phyloP scores from a whole-genome alignment of 2,888 invertebrate species.

The Tipula lateralis region DNA sequence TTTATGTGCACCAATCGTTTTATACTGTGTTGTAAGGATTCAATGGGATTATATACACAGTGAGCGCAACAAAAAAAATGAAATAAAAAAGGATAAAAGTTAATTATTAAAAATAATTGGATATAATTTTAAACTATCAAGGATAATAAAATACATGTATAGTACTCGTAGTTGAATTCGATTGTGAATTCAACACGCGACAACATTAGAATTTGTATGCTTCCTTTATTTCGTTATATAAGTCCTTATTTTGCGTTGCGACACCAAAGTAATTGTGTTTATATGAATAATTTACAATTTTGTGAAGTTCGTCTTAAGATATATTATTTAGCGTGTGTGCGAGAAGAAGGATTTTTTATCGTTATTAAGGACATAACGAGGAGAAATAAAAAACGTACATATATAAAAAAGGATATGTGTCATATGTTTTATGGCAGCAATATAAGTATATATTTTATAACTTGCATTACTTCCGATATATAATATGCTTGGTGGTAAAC shows the following conservation, averaged over 20 bases:
- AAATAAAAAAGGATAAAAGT: conserved; percentile 7
- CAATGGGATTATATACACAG: not conserved
- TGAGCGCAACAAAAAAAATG: not conserved
- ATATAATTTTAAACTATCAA: conserved; percentile 11
- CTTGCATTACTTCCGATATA: not conserved
- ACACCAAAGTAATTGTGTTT: not conserved
- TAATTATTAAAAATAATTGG: conserved; percentile 24
- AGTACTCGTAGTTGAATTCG: not conserved
- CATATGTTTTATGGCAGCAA: not conserved
- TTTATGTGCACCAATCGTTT: conserved; percentile 24
- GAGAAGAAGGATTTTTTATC: not conserved
- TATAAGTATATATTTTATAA: not conserved
- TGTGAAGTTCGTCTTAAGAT: not conserved
- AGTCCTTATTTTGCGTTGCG: not conserved
- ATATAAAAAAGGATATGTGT: not conserved
- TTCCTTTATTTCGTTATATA: not conserved
- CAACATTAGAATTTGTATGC: not conserved
- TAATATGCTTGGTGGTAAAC: not conserved
- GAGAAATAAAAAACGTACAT: not conserved
- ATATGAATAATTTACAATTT: not conserved
- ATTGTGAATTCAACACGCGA: not conserved
- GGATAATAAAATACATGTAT: not conserved
- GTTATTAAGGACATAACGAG: conserved; percentile 19
- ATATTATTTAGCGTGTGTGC: not conserved
- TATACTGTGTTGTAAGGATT: conserved; percentile 11